A percentile compares a stretch with the other conserved stretches of the same genome.
These are phyloP conservation scores for Microcebus jonahi DNA, from an alignment of 2,113 vertebrate genomes.

Conservation along the genomic window DNA sequence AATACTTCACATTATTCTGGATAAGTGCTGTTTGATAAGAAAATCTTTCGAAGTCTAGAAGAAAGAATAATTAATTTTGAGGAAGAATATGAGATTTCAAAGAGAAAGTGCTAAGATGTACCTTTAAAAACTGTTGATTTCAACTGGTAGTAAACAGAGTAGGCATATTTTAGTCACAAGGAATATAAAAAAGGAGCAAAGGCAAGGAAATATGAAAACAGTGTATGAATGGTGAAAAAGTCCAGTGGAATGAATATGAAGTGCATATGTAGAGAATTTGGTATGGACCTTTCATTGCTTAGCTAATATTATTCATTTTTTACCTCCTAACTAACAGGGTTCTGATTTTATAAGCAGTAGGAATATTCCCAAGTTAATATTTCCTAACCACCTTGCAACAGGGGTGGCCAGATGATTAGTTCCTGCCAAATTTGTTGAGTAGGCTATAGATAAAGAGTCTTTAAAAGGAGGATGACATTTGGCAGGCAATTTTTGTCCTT, in stretches of 20 bases:
- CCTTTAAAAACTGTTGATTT: background rate
- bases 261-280: background rate
- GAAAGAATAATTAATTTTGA: background rate
- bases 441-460: background rate
- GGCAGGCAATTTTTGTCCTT: background rate
- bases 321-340: background rate
- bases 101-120: background rate
- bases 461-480: background rate
- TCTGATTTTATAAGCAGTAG: background rate
- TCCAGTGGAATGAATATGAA: background rate
- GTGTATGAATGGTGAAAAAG: background rate
- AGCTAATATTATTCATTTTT: background rate
- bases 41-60: background rate
- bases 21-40: background rate
- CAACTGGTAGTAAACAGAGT: background rate
- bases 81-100: background rate
- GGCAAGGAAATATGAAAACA: background rate
- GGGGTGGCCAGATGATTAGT: background rate
- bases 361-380: background rate
- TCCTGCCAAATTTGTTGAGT: background rate
- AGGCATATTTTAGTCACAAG: background rate
- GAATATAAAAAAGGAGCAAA: background rate
- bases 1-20: background rate
- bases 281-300: background rate
- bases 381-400: background rate